Percentiles rank a stretch among this genome's conserved stretches.
These are phyloP conservation scores for Otolemur garnettii DNA, from an alignment of 2,113 vertebrate species.

Conservation along the genomic window DNA sequence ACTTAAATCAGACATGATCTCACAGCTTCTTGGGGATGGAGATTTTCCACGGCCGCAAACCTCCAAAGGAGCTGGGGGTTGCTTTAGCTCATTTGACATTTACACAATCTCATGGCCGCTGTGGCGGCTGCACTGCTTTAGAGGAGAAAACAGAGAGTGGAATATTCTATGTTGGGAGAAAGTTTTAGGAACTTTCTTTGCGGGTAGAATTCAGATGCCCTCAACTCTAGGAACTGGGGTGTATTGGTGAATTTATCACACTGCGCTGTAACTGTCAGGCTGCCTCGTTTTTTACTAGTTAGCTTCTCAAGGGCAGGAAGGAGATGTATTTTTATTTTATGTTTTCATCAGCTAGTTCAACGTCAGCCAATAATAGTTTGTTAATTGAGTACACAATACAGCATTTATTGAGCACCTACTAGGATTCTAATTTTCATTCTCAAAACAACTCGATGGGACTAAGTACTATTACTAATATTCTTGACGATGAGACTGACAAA, in stretches of 20 bases:
- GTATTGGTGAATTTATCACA: not conserved
- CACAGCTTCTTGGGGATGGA: constrained; percentile 78
- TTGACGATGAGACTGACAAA: not conserved
- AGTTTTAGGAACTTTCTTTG: not conserved
- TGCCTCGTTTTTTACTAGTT: not conserved
- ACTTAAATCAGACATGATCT: constrained; percentile 82
- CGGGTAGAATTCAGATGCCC: not conserved
- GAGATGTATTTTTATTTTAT: not conserved
- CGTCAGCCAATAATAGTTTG: not conserved
- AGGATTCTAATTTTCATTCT: not conserved
- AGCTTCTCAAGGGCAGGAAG: not conserved
- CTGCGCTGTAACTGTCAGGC: not conserved
- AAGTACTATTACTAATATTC: not conserved
- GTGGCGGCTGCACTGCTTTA: not conserved
- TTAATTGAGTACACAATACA: not conserved
- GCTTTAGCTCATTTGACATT: constrained; percentile 25
- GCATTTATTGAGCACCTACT: not conserved
- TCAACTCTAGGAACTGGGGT: not conserved
- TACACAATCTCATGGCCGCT: not conserved
- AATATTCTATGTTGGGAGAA: not conserved
- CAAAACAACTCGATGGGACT: not conserved
- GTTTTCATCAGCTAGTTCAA: not conserved
- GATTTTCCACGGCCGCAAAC: constrained; percentile 72
- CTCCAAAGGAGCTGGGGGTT: constrained; percentile 52
- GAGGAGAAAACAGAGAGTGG: not conserved